These are phyloP conservation scores for Lepus americanus DNA, from an alignment of 2,113 vertebrate genomes.

Conservation along the genomic window DNA sequence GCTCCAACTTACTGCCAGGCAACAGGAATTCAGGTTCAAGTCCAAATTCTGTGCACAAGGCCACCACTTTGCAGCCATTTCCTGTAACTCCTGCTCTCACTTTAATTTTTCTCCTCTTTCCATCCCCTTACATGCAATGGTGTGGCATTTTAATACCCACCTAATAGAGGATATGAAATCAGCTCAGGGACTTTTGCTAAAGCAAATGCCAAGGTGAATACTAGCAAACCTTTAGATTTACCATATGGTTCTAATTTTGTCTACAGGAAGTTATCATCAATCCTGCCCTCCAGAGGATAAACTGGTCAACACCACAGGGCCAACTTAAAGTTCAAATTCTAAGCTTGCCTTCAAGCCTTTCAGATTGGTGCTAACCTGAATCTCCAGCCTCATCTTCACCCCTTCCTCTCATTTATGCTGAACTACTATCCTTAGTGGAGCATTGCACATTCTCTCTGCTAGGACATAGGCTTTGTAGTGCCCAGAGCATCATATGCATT, in stretches of 20 bases:
- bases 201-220: conserved; percentile 12
- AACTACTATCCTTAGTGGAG: too few species aligned
- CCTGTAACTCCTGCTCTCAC: background rate
- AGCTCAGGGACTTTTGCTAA: conserved; percentile 32
- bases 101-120: conserved; percentile 34
- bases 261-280: background rate
- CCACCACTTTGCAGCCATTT: conserved; percentile 19
- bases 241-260: conserved; percentile 60
- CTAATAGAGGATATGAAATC: conserved; percentile 7
- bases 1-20: conserved; percentile 11
- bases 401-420: background rate
- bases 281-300: background rate
- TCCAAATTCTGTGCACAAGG: conserved; percentile 20
- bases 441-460: background rate
- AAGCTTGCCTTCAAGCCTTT: background rate
- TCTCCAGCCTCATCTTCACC: background rate
- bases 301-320: background rate
- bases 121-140: background rate
- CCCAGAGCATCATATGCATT: background rate
- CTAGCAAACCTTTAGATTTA: background rate
- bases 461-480: background rate
- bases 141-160: conserved; percentile 47
- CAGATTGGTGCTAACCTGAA: background rate
- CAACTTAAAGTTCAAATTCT: conserved; percentile 32
- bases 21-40: conserved; percentile 58